These are phyloP conservation scores for Amiota mariae DNA, from an alignment of 2,888 invertebrate species.

Conservation along the genomic window DNA sequence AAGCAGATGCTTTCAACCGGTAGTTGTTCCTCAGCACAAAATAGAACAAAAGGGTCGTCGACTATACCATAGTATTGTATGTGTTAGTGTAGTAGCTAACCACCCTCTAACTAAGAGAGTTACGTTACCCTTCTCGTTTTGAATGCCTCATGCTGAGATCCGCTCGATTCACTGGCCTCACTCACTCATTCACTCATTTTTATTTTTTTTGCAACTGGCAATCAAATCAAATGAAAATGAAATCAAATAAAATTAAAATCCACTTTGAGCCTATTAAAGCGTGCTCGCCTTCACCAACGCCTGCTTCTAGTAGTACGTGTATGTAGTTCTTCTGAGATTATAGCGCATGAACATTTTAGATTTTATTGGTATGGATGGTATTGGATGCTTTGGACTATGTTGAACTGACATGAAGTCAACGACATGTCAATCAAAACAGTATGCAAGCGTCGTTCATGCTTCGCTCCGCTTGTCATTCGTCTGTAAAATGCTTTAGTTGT, in stretches of 20 bases:
- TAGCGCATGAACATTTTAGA: slow-evolving; percentile 59
- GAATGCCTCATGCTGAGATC: slow-evolving; percentile 55
- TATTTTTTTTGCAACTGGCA: slow-evolving; percentile 49
- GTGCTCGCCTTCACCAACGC: slow-evolving; percentile 46
- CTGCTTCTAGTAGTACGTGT: slow-evolving; percentile 7
- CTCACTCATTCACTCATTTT: neutral
- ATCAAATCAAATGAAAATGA: slow-evolving; percentile 59
- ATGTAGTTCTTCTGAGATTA: slow-evolving; percentile 18
- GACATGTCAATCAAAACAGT: slow-evolving; percentile 72
- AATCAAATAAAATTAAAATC: slow-evolving; percentile 72
- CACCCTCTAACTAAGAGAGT: neutral
- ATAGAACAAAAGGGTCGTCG: slow-evolving; percentile 21
- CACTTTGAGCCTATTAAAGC: slow-evolving; percentile 71
- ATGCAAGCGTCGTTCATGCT: slow-evolving; percentile 35
- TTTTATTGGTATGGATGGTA: slow-evolving; percentile 66
- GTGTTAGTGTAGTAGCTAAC: too few species aligned
- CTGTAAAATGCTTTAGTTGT: too few species aligned
- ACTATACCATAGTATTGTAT: neutral
- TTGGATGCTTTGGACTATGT: neutral
- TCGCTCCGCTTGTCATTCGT: slow-evolving; percentile 4
- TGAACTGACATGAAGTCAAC: slow-evolving; percentile 63
- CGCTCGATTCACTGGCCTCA: slow-evolving; percentile 5
- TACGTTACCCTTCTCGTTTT: slow-evolving; percentile 23
- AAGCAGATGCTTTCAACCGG: slow-evolving; percentile 24
- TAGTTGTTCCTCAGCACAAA: neutral